Conservation (phyloP, 2,888 invertebrate genomes). For the Drosophila neoperkinsi region DNA sequence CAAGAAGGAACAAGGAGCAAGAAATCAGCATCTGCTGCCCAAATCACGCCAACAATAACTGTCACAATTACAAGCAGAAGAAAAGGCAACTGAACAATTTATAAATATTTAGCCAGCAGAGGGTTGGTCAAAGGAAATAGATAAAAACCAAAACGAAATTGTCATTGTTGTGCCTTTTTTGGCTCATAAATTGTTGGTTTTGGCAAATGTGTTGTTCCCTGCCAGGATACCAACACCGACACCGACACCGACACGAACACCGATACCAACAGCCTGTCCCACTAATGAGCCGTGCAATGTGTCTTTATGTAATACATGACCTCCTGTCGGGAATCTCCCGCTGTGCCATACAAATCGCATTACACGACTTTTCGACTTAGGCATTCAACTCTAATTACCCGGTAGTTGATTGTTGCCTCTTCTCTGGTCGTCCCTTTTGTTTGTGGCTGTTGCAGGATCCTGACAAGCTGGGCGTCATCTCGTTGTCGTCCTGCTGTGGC, state of each 20-base stretch:
- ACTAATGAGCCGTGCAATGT: constrained; percentile 74
- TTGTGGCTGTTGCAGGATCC: constrained; percentile 37
- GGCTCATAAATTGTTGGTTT: constrained; percentile 58
- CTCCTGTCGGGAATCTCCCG: constrained; percentile 57
- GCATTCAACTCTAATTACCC: constrained; percentile 79
- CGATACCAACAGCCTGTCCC: constrained; percentile 4
- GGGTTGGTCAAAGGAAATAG: constrained; percentile 34
- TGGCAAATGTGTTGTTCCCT: constrained; percentile 44
- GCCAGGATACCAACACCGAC: not conserved
- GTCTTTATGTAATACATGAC: constrained; percentile 72
- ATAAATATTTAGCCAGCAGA: constrained; percentile 82
- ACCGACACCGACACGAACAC: not conserved
- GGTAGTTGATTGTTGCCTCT: constrained; percentile 72
- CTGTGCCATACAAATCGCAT: constrained; percentile 83
- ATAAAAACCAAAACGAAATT: constrained; percentile 79
- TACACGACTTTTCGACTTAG: constrained; percentile 83
- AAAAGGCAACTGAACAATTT: constrained; percentile 71
- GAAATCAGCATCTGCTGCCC: constrained; percentile 36
- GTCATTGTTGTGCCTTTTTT: constrained; percentile 69
- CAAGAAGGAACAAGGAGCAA: not conserved
- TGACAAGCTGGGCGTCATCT: constrained; percentile 68
- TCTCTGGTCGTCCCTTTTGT: constrained; percentile 50
- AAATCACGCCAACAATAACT: constrained; percentile 57
- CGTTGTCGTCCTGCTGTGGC: constrained; percentile 56
- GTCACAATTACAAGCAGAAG: constrained; percentile 48